Evolutionary conservation across 2,888 invertebrate species (phyloP).

Genomic region (Pseudococcus viburni): DNA sequence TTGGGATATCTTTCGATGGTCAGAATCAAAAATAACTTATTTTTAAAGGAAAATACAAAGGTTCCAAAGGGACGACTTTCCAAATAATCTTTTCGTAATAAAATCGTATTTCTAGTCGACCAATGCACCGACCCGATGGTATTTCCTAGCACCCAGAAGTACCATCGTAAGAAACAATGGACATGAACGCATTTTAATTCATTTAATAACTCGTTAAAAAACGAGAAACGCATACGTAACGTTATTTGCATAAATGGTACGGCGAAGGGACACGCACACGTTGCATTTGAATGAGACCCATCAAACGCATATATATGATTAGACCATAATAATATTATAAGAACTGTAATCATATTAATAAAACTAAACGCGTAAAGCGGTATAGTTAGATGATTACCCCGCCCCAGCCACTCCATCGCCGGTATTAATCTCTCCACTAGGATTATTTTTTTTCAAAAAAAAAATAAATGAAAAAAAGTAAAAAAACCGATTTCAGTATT

Average conservation of each 20-base stretch:
- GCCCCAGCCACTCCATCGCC: background rate
- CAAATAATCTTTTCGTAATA: too few relatives aligned
- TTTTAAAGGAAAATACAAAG: too few relatives aligned
- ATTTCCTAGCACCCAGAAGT: background rate
- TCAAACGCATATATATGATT: conserved; percentile 27
- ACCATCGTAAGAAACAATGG: background rate
- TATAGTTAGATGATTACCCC: conserved; percentile 18
- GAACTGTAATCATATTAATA: conserved; percentile 22
- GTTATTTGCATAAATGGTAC: conserved; percentile 3
- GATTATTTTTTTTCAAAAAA: background rate
- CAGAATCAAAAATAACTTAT: too few relatives aligned
- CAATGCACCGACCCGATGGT: background rate
- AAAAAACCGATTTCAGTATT: background rate
- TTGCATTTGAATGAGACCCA: background rate
- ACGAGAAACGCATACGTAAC: background rate
- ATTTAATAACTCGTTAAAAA: conserved; percentile 9
- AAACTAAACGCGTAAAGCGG: conserved; percentile 27
- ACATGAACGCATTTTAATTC: background rate
- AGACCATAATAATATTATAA: background rate
- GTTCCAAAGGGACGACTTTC: too few relatives aligned
- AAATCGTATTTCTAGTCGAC: background rate
- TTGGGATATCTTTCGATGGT: too few relatives aligned
- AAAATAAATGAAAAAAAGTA: background rate
- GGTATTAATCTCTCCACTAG: background rate
- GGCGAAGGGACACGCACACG: background rate